These are phyloP conservation scores for Caloenas nicobarica DNA, from an alignment of 2,113 vertebrate genomes.

Conservation along the genomic window DNA sequence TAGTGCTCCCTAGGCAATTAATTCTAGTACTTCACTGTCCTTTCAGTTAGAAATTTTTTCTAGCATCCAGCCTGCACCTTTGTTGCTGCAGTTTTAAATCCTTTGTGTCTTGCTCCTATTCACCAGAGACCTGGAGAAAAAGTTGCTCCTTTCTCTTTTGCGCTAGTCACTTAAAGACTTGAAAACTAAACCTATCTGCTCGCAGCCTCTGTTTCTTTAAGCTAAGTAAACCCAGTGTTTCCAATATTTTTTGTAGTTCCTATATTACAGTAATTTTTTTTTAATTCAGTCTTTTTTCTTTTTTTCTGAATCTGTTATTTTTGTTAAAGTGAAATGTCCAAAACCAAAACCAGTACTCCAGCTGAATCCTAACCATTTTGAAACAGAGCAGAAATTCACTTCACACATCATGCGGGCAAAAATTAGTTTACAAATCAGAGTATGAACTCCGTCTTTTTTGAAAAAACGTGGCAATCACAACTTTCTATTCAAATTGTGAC, in stretches of 20 bases:
- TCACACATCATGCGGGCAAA: neutral
- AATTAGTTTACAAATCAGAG: neutral
- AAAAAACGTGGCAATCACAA: neutral
- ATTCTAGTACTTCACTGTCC: neutral
- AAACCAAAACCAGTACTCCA: neutral
- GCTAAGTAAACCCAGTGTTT: neutral
- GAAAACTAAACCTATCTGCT: neutral
- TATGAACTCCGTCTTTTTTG: neutral
- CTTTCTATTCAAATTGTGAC: neutral
- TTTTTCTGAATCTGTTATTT: neutral
- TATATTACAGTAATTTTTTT: neutral
- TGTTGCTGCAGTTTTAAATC: neutral
- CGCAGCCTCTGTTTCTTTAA: neutral
- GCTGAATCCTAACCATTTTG: neutral
- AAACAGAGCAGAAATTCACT: neutral
- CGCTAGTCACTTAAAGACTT: neutral
- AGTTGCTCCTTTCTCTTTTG: neutral
- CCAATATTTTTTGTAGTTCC: neutral
- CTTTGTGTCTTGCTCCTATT: neutral
- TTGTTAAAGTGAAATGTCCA: neutral
- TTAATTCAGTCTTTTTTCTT: neutral
- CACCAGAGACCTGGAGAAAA: neutral
- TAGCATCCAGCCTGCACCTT: neutral
- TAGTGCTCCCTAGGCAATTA: neutral
- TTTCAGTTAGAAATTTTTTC: neutral